Evolutionary conservation across 1,140 invertebrate species (phyloP), one percentile per base, ranked within the genome.

Genomic region (Wiebesia pumilae): DNA sequence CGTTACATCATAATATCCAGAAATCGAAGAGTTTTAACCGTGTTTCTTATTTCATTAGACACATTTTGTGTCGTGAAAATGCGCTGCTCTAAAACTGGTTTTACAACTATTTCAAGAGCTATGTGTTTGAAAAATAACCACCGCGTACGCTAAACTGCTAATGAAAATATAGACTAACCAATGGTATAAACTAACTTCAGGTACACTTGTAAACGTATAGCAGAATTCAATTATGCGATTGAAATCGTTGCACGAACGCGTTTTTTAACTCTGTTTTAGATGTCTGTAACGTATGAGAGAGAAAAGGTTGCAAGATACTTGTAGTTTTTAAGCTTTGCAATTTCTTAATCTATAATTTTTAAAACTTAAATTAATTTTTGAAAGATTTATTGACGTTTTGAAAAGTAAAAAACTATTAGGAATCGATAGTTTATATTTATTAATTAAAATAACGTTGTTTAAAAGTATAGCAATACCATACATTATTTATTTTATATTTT

Each of bases 171-270:
- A 19, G 65, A 30, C 65, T 51, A 69, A 82, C 43, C 47, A 47
- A 35, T 40, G 71, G 7, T 40, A 33, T 71, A 38, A 3, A 6
- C 3, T 24, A 43, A 75, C 71, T 75, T 12, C 24, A 4, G 27
- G 24, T 33, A 75, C 16, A 38, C 16, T 69, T 69, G 33, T 24
- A 38, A 16, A 7, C 30, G 35, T 38, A 38, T 10, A 24, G 27
- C 9, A 54, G 38, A 33, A 47, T 73, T 83, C 81, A 33, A 83
- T 83, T 83, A 62, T 69, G 81, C 12, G 47, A 83, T 80, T 35
- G 43, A 51, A 81, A 65, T 67, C 38, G 16, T 81, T 81, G n/a
- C 35, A 67, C 21, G 38, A 43, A 75, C 40, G 21, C 35, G 43
- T n/a, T 81, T 81, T 80, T 33, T 14, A 10, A 19, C 21, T 43